Conservation (phyloP, 2,888 invertebrate genomes). For the Aplocera efformata region DNA sequence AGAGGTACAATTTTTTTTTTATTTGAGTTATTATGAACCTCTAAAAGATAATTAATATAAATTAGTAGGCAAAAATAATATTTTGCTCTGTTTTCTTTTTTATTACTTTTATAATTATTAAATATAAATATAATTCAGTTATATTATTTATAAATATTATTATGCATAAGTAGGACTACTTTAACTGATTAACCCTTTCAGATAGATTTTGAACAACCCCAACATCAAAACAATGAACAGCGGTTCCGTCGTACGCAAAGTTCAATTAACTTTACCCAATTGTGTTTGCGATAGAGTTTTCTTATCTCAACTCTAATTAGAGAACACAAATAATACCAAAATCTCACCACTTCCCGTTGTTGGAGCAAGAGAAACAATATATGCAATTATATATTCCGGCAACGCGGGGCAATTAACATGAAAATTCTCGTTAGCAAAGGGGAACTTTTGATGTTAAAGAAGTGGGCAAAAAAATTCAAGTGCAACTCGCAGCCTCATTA, state of each 20-base stretch:
- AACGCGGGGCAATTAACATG: constrained; percentile 71
- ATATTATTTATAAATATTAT: no score
- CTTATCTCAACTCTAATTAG: constrained; percentile 55
- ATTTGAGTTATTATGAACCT: no score
- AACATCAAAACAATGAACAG: constrained; percentile 12
- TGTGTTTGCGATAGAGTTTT: constrained; percentile 44
- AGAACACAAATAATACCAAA: constrained; percentile 57
- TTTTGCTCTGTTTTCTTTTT: no score
- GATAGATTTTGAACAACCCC: constrained; percentile 4
- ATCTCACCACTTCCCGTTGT: constrained; percentile 51
- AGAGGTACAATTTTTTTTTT: no score
- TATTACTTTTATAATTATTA: no score
- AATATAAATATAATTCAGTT: no score
- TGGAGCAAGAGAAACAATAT: constrained; percentile 66
- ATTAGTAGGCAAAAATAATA: no score
- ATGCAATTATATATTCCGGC: constrained; percentile 72
- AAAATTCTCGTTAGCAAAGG: constrained; percentile 73
- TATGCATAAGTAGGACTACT: no score
- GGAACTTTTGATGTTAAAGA: constrained; percentile 75
- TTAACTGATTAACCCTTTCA: neutral
- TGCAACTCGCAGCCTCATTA: constrained; percentile 66
- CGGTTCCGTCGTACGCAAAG: constrained; percentile 22
- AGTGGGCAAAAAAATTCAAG: constrained; percentile 66
- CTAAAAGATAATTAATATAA: no score
- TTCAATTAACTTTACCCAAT: constrained; percentile 45